These are phyloP conservation scores for Lates calcarifer DNA, from an alignment of 2,113 vertebrate species.

Conservation along the genomic window DNA sequence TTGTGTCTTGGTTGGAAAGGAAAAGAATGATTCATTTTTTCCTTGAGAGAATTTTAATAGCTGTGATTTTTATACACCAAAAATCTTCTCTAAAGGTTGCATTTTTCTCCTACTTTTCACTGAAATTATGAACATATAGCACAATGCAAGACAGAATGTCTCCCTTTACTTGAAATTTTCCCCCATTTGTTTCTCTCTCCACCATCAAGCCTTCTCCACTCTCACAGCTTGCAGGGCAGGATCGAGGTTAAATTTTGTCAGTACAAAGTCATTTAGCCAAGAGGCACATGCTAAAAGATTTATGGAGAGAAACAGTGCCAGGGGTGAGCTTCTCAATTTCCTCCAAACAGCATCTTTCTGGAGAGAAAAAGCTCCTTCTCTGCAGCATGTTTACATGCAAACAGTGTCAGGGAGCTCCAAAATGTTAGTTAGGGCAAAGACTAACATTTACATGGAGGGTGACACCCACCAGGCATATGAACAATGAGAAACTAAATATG, in stretches of 20 bases:
- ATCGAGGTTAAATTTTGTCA: slow-evolving; percentile 80
- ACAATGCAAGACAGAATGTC: slow-evolving; percentile 39
- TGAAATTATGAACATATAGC: neutral
- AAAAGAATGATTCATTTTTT: neutral
- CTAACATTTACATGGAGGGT: slow-evolving; percentile 62
- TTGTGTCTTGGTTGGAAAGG: slow-evolving; percentile 10
- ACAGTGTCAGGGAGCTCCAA: slow-evolving; percentile 70
- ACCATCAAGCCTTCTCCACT: slow-evolving; percentile 24
- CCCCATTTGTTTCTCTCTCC: slow-evolving; percentile 48
- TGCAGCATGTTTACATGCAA: slow-evolving; percentile 77
- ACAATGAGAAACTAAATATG: slow-evolving; percentile 13
- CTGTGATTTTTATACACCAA: slow-evolving; percentile 7
- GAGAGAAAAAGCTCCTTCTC: slow-evolving; percentile 62
- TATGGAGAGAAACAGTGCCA: slow-evolving; percentile 78
- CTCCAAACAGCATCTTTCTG: slow-evolving; percentile 77
- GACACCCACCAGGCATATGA: slow-evolving; percentile 58
- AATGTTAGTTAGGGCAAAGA: slow-evolving; percentile 71
- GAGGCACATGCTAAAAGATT: slow-evolving; percentile 83
- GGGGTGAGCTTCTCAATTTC: slow-evolving; percentile 80
- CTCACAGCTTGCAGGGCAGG: slow-evolving; percentile 61
- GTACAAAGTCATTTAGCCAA: slow-evolving; percentile 82
- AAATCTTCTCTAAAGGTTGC: slow-evolving; percentile 3
- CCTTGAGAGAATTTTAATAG: neutral
- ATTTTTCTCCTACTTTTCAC: neutral
- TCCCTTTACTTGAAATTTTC: slow-evolving; percentile 35